phyloP scores from a whole-genome alignment of 2,113 vertebrate genomes.

The Psilopsiagon aymara region DNA sequence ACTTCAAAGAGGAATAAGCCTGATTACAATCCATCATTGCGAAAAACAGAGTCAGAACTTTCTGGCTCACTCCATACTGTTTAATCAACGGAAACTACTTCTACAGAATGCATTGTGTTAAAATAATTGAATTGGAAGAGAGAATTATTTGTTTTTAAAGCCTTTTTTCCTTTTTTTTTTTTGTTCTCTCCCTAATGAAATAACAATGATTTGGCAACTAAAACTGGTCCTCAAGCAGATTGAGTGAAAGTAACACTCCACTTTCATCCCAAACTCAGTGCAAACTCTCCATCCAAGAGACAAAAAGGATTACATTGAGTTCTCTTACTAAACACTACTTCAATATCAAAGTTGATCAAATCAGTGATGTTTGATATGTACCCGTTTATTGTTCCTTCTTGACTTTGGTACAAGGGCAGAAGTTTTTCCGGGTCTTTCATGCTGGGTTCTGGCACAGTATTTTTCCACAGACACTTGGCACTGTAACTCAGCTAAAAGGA shows the following conservation, averaged over 20 bases:
- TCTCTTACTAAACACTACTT: not conserved
- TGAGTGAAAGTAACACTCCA: not conserved
- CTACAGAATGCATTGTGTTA: not conserved
- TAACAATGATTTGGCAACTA: not conserved
- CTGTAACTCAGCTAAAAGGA: not conserved
- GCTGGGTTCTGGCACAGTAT: not conserved
- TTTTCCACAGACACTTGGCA: not conserved
- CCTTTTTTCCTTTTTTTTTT: not conserved
- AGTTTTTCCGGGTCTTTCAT: not conserved
- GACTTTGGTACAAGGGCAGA: not conserved
- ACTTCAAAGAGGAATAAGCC: not conserved
- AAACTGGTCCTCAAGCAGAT: not conserved
- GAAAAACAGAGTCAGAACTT: not conserved
- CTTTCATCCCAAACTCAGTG: not conserved
- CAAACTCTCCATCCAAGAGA: not conserved
- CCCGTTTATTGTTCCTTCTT: not conserved
- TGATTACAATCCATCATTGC: not conserved
- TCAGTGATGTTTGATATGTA: not conserved
- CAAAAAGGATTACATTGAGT: not conserved
- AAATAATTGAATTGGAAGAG: not conserved
- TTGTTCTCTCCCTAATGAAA: not conserved
- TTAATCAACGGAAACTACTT: constrained; percentile 2
- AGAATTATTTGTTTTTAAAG: not conserved
- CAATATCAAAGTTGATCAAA: not conserved
- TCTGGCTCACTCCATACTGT: not conserved